These are phyloP conservation scores for Aspidapion aeneum DNA, from an alignment of 2,888 invertebrate species.

Conservation along the genomic window DNA sequence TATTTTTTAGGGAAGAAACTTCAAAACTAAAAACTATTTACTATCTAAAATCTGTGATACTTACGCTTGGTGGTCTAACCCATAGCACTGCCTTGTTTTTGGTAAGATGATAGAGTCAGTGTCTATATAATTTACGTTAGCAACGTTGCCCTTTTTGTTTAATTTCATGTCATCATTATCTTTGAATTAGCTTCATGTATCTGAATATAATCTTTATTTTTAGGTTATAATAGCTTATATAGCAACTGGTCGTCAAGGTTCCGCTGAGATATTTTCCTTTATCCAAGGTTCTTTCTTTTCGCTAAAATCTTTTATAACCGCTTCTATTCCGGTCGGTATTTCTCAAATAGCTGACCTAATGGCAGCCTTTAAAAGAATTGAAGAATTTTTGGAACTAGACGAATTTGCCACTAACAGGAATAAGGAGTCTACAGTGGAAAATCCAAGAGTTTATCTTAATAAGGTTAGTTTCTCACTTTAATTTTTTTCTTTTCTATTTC, in stretches of 20 bases:
- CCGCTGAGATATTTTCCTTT: conserved; percentile 32
- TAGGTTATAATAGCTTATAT: conserved; percentile 32
- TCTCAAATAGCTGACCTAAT: conserved; percentile 32
- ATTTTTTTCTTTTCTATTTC: no score
- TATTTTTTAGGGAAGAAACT: conserved; percentile 61
- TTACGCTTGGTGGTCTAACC: conserved; percentile 37
- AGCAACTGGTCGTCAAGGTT: conserved; percentile 29
- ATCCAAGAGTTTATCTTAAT: conserved; percentile 19
- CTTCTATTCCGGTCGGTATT: conserved; percentile 36
- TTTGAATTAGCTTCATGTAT: no score
- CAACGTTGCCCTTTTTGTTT: no score
- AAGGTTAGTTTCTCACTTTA: conserved; percentile 6
- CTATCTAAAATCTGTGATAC: conserved; percentile 39
- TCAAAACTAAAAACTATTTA: conserved; percentile 50
- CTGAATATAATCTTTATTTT: no score
- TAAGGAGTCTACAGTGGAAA: neutral
- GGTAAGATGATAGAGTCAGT: no score
- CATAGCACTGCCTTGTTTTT: conserved; percentile 33
- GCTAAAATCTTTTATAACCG: conserved; percentile 32
- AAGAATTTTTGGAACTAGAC: conserved; percentile 17
- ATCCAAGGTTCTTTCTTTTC: conserved; percentile 28
- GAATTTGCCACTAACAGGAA: conserved; percentile 11
- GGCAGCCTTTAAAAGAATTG: conserved; percentile 29
- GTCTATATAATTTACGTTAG: no score
- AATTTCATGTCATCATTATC: no score